A percentile compares a stretch with the other conserved stretches of the same genome.
Conservation (phyloP, 2,113 vertebrate genomes). For the Hemiprocne comata region DNA sequence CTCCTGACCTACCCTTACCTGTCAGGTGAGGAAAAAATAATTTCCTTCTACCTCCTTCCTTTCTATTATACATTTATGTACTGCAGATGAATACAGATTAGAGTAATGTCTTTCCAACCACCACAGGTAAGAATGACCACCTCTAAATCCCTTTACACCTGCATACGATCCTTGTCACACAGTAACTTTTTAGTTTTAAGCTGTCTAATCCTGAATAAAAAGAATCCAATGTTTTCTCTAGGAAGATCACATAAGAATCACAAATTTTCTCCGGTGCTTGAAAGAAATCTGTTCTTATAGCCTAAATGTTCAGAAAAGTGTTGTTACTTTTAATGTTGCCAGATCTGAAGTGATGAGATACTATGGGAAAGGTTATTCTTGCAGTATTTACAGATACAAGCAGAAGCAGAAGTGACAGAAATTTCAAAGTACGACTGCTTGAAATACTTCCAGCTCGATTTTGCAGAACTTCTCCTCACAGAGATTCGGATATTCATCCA, state of each 20-base stretch:
- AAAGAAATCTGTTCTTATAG: conserved; percentile 71
- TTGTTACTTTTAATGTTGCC: conserved; percentile 67
- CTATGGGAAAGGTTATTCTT: conserved; percentile 67
- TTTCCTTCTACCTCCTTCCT: neutral
- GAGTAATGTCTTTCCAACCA: neutral
- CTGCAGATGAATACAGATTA: neutral
- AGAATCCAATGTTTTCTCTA: conserved; percentile 43
- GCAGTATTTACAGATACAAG: conserved; percentile 67
- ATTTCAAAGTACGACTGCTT: conserved; percentile 61
- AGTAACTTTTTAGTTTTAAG: neutral
- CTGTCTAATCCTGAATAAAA: neutral
- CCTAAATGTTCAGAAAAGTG: conserved; percentile 69
- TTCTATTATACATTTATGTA: neutral
- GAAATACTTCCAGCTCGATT: conserved; percentile 67
- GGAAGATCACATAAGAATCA: conserved; percentile 63
- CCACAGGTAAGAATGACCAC: neutral
- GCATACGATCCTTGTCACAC: neutral
- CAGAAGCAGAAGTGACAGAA: conserved; percentile 72
- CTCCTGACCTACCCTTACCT: neutral
- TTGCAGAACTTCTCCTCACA: conserved; percentile 52
- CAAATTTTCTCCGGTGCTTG: conserved; percentile 53
- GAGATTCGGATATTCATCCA: conserved; percentile 54
- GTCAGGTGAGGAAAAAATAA: neutral
- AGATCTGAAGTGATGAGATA: conserved; percentile 64
- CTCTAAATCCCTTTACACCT: neutral